Percentiles rank a stretch among this genome's conserved stretches.
These are phyloP conservation scores for Congeria kusceri DNA, from an alignment of 2,888 invertebrate species.

Conservation along the genomic window DNA sequence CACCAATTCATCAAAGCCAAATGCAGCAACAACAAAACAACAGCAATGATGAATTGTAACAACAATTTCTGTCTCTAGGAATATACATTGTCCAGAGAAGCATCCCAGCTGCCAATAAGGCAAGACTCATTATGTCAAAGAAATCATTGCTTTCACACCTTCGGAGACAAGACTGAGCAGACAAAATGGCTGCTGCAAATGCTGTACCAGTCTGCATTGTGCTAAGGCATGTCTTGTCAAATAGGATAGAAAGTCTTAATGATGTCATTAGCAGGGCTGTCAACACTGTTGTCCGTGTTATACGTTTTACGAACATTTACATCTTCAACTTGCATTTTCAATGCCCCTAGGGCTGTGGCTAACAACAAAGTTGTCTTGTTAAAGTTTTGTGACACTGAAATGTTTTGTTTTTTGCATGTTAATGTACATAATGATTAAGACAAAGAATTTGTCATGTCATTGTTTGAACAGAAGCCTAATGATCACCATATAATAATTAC, in stretches of 20 bases:
- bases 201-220: background rate
- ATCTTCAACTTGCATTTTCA: background rate
- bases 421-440: too few relatives aligned
- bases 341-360: background rate
- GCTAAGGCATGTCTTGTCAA: too few relatives aligned
- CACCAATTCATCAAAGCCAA: too few relatives aligned
- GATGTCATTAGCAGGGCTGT: slow-evolving; percentile 27
- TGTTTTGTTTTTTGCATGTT: too few relatives aligned
- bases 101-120: background rate
- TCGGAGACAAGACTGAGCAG: slow-evolving; percentile 11
- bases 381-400: too few relatives aligned
- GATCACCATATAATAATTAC: too few relatives aligned
- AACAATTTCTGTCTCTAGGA: too few relatives aligned
- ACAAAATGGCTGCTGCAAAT: slow-evolving; percentile 3
- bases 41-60: too few relatives aligned
- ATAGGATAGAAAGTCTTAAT: background rate
- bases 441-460: too few relatives aligned
- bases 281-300: slow-evolving; percentile 7
- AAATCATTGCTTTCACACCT: slow-evolving; percentile 39
- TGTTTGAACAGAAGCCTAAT: too few relatives aligned
- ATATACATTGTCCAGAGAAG: too few relatives aligned
- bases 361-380: slow-evolving; percentile 5
- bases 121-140: slow-evolving; percentile 28
- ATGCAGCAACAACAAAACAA: too few relatives aligned
- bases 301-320: background rate